Conservation (phyloP, 2,888 invertebrate genomes). For the Tinea semifulvella region DNA sequence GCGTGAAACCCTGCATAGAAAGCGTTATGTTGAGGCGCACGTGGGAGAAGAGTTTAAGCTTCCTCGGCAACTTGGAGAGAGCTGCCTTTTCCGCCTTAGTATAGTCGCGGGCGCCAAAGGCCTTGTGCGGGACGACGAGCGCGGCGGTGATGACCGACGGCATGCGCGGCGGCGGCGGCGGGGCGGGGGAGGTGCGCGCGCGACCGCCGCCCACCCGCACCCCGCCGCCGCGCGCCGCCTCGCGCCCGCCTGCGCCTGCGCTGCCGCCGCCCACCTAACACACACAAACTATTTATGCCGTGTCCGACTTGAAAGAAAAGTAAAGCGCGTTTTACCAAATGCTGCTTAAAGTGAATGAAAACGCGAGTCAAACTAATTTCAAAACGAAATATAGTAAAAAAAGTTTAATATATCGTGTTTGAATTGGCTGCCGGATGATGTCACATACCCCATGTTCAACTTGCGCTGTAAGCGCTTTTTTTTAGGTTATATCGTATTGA, state of each 20-base stretch:
- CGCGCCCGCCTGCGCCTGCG: slow-evolving; percentile 40
- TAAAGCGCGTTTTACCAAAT: no score
- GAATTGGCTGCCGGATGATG: no score
- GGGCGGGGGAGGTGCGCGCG: slow-evolving; percentile 50
- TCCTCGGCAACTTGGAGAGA: slow-evolving; percentile 71
- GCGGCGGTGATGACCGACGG: slow-evolving; percentile 71
- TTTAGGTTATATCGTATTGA: no score
- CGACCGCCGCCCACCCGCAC: slow-evolving; percentile 44
- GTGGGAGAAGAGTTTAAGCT: slow-evolving; percentile 73
- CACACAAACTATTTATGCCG: no score
- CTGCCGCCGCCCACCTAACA: slow-evolving; percentile 38
- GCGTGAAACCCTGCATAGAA: slow-evolving; percentile 77
- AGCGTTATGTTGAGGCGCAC: slow-evolving; percentile 75
- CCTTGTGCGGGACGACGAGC: slow-evolving; percentile 79
- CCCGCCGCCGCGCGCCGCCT: slow-evolving; percentile 47
- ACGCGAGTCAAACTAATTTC: no score
- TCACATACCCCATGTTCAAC: no score
- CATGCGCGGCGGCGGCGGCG: slow-evolving; percentile 51
- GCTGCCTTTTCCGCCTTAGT: slow-evolving; percentile 75
- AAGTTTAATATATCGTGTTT: no score
- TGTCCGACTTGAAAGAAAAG: no score
- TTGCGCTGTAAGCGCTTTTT: no score
- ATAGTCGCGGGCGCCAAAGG: slow-evolving; percentile 78
- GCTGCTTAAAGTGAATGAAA: no score
- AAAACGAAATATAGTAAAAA: no score